Evolutionary conservation across 1,140 invertebrate species (phyloP).

Genomic region (Halictus rubicundus): DNA sequence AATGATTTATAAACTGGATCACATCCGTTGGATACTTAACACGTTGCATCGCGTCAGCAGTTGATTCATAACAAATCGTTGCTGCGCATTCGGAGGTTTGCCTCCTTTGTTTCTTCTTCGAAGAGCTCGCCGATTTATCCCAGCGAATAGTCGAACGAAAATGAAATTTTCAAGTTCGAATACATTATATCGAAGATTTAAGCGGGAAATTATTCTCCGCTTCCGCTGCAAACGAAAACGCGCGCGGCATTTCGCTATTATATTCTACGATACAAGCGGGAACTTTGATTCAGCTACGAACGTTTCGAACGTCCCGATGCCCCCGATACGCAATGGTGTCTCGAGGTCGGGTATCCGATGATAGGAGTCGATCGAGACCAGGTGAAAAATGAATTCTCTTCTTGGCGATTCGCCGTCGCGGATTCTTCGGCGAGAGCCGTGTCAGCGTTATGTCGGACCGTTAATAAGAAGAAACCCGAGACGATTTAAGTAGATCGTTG

Average conservation of each 20-base stretch:
- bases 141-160: not conserved
- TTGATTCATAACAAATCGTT: slow-evolving; percentile 17
- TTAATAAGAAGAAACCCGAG: slow-evolving; percentile 7
- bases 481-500: slow-evolving; percentile 36
- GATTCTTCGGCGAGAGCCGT: not conserved
- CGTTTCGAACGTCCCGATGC: no score
- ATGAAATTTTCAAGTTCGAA: not conserved
- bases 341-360: no score
- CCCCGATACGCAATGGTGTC: no score
- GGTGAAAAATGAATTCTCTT: not conserved
- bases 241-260: no score
- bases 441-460: not conserved
- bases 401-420: not conserved
- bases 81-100: not conserved
- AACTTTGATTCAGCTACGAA: no score
- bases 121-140: not conserved
- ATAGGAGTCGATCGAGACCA: no score
- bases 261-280: no score
- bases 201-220: not conserved
- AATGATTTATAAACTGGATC: not conserved
- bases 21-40: slow-evolving; percentile 4
- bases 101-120: slow-evolving; percentile 9
- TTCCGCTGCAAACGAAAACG: not conserved
- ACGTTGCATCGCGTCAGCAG: slow-evolving; percentile 1
- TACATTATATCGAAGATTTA: not conserved